A percentile compares a stretch with the other conserved stretches of the same genome.
phyloP scores from a whole-genome alignment of 1,140 invertebrate species.

The Choristoneura fumiferana region DNA sequence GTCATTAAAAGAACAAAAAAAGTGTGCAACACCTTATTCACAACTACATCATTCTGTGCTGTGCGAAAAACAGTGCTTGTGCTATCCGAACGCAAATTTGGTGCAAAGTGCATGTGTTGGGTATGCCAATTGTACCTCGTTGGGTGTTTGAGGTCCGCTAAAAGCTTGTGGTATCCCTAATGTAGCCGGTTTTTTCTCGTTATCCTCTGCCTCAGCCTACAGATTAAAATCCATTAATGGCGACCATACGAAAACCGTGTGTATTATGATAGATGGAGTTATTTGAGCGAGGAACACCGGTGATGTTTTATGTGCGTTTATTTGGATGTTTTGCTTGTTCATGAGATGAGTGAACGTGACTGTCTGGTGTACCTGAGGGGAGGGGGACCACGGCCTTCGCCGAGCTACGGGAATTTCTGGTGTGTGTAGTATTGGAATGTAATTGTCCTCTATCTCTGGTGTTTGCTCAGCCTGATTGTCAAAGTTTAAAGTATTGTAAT shows the following conservation, averaged over 20 bases:
- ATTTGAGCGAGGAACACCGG: slow-evolving; percentile 16
- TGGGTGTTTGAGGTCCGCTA: slow-evolving; percentile 49
- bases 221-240: slow-evolving; percentile 64
- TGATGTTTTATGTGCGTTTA: slow-evolving; percentile 17
- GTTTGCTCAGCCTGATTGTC: slow-evolving; percentile 65
- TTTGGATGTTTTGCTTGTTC: slow-evolving; percentile 21
- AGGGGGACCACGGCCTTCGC: slow-evolving; percentile 61
- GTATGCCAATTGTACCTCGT: slow-evolving; percentile 61
- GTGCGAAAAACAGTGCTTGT: slow-evolving; percentile 20
- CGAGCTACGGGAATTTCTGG: slow-evolving; percentile 46
- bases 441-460: slow-evolving; percentile 64
- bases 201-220: slow-evolving; percentile 62
- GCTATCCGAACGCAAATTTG: slow-evolving; percentile 26
- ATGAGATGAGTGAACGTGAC: slow-evolving; percentile 29
- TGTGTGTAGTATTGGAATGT: slow-evolving; percentile 62
- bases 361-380: slow-evolving; percentile 54
- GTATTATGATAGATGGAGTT: slow-evolving; percentile 17
- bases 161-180: slow-evolving; percentile 61
- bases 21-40: slow-evolving; percentile 5
- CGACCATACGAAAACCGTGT: slow-evolving; percentile 49
- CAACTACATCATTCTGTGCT: slow-evolving; percentile 26
- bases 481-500: slow-evolving; percentile 23
- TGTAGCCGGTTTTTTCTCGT: slow-evolving; percentile 49
- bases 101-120: slow-evolving; percentile 45
- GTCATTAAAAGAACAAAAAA: slow-evolving; percentile 20